Conservation (phyloP, 2,888 invertebrate species). For the Polylopha cassiicola region DNA sequence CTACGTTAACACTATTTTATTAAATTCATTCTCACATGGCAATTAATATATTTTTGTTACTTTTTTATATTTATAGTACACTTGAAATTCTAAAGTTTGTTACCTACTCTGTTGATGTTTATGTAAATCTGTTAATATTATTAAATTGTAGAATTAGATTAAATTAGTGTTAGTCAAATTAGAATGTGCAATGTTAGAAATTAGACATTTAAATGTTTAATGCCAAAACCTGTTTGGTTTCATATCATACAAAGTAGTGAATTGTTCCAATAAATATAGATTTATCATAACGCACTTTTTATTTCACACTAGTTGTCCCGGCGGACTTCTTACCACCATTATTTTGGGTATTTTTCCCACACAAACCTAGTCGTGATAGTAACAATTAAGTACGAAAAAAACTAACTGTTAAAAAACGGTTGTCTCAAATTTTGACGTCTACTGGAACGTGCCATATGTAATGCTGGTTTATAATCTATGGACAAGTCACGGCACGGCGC, state of each 20-base stretch:
- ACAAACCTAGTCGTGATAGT: not conserved
- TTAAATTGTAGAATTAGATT: conserved; percentile 12
- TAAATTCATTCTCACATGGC: conserved; percentile 8
- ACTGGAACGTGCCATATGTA: no score
- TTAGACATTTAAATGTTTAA: conserved; percentile 57
- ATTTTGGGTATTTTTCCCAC: not conserved
- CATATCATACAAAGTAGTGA: conserved; percentile 70
- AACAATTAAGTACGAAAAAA: not conserved
- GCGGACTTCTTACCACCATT: no score
- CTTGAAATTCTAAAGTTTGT: conserved; percentile 43
- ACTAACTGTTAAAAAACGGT: no score
- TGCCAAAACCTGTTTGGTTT: conserved; percentile 68
- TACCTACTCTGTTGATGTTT: conserved; percentile 35
- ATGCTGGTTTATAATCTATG: no score
- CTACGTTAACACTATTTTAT: conserved; percentile 9
- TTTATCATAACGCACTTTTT: conserved; percentile 35
- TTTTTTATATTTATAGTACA: conserved; percentile 29
- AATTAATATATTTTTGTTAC: conserved; percentile 17
- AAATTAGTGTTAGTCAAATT: conserved; percentile 36
- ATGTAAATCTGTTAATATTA: conserved; percentile 40
- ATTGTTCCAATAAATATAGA: conserved; percentile 66
- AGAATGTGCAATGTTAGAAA: conserved; percentile 71
- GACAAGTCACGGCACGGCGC: no score
- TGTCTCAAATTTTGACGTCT: no score
- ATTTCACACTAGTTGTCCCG: conserved; percentile 27